Percentiles rank a stretch among this genome's conserved stretches.
phyloP scores from a whole-genome alignment of 1,140 invertebrate genomes.

The Drosophila oshimai region DNA sequence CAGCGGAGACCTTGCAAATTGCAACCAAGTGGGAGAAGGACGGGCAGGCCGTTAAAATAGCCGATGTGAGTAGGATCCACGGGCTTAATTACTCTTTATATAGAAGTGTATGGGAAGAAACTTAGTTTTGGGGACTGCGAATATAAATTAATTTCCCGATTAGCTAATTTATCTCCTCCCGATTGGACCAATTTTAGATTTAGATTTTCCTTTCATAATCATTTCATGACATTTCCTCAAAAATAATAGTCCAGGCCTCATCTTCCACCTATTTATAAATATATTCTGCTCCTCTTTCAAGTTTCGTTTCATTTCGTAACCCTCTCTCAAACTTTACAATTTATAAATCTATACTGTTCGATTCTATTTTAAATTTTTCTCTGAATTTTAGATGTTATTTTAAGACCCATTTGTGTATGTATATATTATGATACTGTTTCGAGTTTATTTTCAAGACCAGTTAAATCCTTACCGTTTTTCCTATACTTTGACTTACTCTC shows the following conservation, averaged over 20 bases:
- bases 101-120: not conserved
- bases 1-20: constrained; percentile 96
- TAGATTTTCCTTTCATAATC: constrained; percentile 10
- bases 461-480: not conserved
- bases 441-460: not conserved
- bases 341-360: too few species aligned
- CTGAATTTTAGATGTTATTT: too few species aligned
- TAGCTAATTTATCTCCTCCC: not conserved
- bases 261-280: not conserved
- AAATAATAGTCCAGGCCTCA: not conserved
- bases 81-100: not conserved
- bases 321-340: too few species aligned
- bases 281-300: not conserved
- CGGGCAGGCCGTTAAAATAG: constrained; percentile 78
- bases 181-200: constrained; percentile 7
- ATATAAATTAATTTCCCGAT: not conserved
- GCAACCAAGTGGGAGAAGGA: constrained; percentile 95
- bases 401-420: too few species aligned
- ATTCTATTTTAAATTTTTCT: too few species aligned
- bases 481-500: not conserved
- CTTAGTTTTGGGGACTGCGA: not conserved
- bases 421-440: not conserved
- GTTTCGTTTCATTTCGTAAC: too few species aligned
- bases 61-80: constrained; percentile 64
- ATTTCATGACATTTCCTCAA: constrained; percentile 5